These are phyloP conservation scores for Eunapius fragilis DNA, from an alignment of 37 sponge, comb jelly and placozoan genomes.

Conservation along the genomic window DNA sequence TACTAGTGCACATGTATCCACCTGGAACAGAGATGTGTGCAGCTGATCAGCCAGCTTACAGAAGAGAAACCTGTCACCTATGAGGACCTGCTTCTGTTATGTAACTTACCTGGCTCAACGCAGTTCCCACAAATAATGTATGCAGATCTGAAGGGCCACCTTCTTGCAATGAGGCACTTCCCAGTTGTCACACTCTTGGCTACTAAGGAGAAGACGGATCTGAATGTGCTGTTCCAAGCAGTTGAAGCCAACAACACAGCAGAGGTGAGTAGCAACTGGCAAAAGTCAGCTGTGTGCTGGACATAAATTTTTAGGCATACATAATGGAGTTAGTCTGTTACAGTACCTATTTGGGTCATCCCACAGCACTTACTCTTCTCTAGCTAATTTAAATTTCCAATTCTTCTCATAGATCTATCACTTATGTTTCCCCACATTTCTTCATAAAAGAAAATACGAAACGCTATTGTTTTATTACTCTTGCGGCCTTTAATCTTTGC, in stretches of 20 bases:
- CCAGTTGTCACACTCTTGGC: constrained; percentile 40
- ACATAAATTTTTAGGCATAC: too few relatives aligned
- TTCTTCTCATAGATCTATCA: too few relatives aligned
- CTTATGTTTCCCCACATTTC: too few relatives aligned
- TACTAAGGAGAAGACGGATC: background rate
- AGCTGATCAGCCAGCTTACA: constrained; percentile 22
- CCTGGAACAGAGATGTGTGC: constrained; percentile 36
- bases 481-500: too few relatives aligned
- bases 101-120: constrained; percentile 24
- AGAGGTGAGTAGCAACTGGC: constrained; percentile 16
- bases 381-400: too few relatives aligned
- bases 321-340: too few relatives aligned
- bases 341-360: too few relatives aligned
- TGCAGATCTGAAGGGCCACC: background rate
- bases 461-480: too few relatives aligned
- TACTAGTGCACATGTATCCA: background rate
- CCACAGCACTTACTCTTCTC: too few relatives aligned
- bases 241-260: constrained; percentile 7
- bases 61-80: constrained; percentile 12
- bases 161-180: constrained; percentile 37
- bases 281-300: too few relatives aligned
- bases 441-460: too few relatives aligned
- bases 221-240: constrained; percentile 21
- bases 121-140: constrained; percentile 11
- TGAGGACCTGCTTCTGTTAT: constrained; percentile 26